Percentiles rank a stretch among this genome's conserved stretches.
Conservation (phyloP, 2,113 vertebrate genomes). For the Triplophysa siluroides region DNA sequence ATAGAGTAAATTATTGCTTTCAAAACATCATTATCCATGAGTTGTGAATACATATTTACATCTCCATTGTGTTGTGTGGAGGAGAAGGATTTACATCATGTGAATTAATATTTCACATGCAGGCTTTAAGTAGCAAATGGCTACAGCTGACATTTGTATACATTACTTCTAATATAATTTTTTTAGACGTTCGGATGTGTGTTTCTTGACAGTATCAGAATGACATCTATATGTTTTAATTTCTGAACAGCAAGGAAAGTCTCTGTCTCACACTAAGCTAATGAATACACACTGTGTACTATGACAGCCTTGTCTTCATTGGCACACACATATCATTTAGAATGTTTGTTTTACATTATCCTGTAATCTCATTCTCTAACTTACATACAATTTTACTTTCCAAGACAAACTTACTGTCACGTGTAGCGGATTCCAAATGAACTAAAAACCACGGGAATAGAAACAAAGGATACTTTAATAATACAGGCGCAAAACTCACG, state of each 20-base stretch:
- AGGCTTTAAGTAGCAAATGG: neutral
- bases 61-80: neutral
- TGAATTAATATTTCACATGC: neutral
- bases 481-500: too few species aligned
- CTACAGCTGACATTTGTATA: neutral
- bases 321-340: neutral
- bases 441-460: too few species aligned
- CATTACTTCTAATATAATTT: too few species aligned
- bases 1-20: neutral
- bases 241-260: constrained; percentile 1
- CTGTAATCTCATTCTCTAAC: too few species aligned
- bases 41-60: constrained; percentile 2
- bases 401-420: too few species aligned
- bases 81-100: neutral
- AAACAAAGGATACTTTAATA: too few species aligned
- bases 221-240: neutral
- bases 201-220: neutral
- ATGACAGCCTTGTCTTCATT: neutral
- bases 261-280: neutral
- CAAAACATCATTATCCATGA: neutral
- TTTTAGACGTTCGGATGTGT: neutral
- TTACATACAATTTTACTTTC: too few species aligned
- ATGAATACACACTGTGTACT: constrained; percentile 4
- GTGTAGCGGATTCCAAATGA: too few species aligned
- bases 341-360: constrained; percentile 32